These are phyloP conservation scores for Troilus luridus DNA, from an alignment of 2,888 invertebrate species.

Conservation along the genomic window DNA sequence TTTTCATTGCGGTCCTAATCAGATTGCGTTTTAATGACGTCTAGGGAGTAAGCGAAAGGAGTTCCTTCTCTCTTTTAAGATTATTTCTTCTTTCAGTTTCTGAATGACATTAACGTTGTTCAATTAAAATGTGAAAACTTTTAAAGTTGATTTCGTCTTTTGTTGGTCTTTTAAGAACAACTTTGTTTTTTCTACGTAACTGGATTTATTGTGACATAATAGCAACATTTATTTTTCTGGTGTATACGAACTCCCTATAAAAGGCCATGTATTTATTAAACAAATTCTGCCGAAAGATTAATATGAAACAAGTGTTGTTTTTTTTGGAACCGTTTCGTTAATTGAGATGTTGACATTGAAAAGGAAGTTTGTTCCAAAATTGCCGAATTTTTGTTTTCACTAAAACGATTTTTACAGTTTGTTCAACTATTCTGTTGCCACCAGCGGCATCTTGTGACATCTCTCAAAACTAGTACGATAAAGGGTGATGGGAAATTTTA, in stretches of 20 bases:
- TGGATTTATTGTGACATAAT: neutral
- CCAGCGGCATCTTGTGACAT: no score
- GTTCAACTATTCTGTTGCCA: no score
- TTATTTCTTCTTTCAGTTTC: neutral
- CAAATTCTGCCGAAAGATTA: no score
- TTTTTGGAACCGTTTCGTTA: no score
- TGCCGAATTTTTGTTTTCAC: no score
- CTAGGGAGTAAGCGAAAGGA: neutral
- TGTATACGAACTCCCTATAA: neutral
- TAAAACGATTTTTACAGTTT: no score
- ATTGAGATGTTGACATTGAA: no score
- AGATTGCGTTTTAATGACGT: conserved; percentile 30
- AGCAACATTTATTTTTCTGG: neutral
- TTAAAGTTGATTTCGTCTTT: neutral
- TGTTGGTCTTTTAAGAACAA: neutral
- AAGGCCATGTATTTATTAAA: no score
- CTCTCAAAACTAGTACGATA: no score
- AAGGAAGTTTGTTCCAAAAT: no score
- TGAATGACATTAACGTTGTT: neutral
- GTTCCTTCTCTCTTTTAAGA: neutral
- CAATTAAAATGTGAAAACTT: conserved; percentile 28
- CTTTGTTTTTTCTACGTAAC: neutral
- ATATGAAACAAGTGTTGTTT: no score
- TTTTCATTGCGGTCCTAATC: conserved; percentile 39
- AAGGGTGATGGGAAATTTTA: no score